Conservation (phyloP, 2,888 invertebrate species). For the Heliconius aoede region DNA sequence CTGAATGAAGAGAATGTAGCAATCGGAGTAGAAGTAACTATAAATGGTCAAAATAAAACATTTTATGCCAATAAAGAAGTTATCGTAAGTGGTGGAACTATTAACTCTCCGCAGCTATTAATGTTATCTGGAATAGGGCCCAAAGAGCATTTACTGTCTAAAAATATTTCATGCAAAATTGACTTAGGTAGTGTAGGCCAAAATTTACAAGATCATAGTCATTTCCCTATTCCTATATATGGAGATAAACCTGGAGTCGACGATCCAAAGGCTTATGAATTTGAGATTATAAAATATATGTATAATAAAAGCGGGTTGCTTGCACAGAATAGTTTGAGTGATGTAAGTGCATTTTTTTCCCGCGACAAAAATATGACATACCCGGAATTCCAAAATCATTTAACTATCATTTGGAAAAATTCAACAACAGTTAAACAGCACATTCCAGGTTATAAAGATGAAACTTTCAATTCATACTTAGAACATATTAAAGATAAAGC, state of each 20-base stretch:
- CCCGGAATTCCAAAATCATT: conserved; percentile 63
- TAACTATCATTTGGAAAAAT: conserved; percentile 46
- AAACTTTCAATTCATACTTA: conserved; percentile 29
- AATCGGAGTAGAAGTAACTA: conserved; percentile 68
- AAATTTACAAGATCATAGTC: conserved; percentile 82
- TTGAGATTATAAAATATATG: conserved; percentile 75
- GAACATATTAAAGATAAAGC: conserved; percentile 57
- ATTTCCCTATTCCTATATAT: conserved; percentile 65
- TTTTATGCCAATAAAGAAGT: conserved; percentile 69
- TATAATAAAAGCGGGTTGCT: conserved; percentile 78
- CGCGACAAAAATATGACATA: conserved; percentile 56
- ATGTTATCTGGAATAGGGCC: conserved; percentile 82
- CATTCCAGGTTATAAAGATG: conserved; percentile 7
- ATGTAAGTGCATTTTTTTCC: conserved; percentile 70
- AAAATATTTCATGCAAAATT: conserved; percentile 64
- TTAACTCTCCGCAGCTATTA: conserved; percentile 79
- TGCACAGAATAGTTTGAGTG: conserved; percentile 77
- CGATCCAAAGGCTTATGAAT: conserved; percentile 52
- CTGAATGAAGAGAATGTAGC: conserved; percentile 69
- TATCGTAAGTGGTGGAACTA: conserved; percentile 74
- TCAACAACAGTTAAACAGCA: not conserved
- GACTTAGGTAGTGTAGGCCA: conserved; percentile 77
- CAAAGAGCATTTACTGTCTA: conserved; percentile 60
- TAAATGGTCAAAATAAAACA: conserved; percentile 48
- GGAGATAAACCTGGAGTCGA: conserved; percentile 57